These are phyloP conservation scores for Sprattus sprattus DNA, from an alignment of 2,113 vertebrate species.

Conservation along the genomic window DNA sequence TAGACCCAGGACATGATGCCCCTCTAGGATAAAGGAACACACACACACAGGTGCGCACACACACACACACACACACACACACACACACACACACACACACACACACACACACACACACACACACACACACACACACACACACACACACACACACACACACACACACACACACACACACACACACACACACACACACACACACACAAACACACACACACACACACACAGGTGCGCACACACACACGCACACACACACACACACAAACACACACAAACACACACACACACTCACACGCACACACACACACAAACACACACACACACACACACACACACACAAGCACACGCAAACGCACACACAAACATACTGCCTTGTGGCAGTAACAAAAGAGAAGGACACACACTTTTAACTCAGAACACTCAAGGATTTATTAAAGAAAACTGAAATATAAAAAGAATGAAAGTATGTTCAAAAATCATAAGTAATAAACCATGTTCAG, in stretches of 20 bases:
- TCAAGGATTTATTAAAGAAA: too few relatives aligned
- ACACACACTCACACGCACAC: neutral
- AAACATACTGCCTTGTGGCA: too few relatives aligned
- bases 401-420: too few relatives aligned
- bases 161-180: neutral
- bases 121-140: constrained; percentile 1
- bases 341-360: too few relatives aligned
- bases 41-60: neutral
- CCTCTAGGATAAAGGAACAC: too few relatives aligned
- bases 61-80: neutral
- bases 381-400: too few relatives aligned
- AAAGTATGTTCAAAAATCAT: too few relatives aligned
- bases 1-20: neutral
- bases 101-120: neutral
- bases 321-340: too few relatives aligned
- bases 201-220: neutral
- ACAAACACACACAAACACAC: constrained; percentile 14
- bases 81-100: neutral
- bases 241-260: constrained; percentile 17
- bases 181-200: neutral
- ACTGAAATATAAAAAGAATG: too few relatives aligned
- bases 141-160: neutral
- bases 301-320: too few relatives aligned
- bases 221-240: neutral
- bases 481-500: too few relatives aligned